phyloP scores from a whole-genome alignment of 2,888 invertebrate genomes.

The Eugnorisma glareosa region DNA sequence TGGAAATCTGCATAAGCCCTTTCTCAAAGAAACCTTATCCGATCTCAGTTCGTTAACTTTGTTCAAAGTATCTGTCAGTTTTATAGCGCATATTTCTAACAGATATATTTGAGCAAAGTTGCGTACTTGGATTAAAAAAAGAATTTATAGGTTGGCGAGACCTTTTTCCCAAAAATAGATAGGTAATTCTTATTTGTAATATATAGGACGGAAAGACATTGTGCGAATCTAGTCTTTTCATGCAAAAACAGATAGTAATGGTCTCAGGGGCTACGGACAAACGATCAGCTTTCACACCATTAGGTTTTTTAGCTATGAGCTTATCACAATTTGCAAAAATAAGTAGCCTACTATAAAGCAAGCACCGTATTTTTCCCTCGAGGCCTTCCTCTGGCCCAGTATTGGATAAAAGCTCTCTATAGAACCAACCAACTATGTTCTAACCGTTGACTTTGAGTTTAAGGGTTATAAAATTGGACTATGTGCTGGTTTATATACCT shows the following conservation, averaged over 20 bases:
- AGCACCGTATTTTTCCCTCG: constrained; percentile 40
- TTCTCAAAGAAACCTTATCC: constrained; percentile 45
- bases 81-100: constrained; percentile 61
- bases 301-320: constrained; percentile 77
- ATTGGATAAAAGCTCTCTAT: constrained; percentile 33
- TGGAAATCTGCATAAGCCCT: constrained; percentile 48
- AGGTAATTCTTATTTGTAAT: constrained; percentile 55
- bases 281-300: constrained; percentile 80
- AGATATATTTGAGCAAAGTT: constrained; percentile 59
- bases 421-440: constrained; percentile 20
- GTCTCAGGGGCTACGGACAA: constrained; percentile 74
- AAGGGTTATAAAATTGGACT: constrained; percentile 4
- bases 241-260: constrained; percentile 75
- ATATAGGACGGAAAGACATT: constrained; percentile 60
- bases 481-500: neutral
- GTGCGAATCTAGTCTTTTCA: constrained; percentile 69
- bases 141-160: constrained; percentile 54
- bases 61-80: constrained; percentile 54
- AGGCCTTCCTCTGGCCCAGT: constrained; percentile 30
- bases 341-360: constrained; percentile 61
- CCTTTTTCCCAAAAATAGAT: constrained; percentile 53
- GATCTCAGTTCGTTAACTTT: constrained; percentile 60
- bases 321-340: constrained; percentile 78
- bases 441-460: constrained; percentile 12
- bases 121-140: constrained; percentile 60